These are phyloP conservation scores for Teleiodes luculella DNA, from an alignment of 2,888 invertebrate species.

Conservation along the genomic window DNA sequence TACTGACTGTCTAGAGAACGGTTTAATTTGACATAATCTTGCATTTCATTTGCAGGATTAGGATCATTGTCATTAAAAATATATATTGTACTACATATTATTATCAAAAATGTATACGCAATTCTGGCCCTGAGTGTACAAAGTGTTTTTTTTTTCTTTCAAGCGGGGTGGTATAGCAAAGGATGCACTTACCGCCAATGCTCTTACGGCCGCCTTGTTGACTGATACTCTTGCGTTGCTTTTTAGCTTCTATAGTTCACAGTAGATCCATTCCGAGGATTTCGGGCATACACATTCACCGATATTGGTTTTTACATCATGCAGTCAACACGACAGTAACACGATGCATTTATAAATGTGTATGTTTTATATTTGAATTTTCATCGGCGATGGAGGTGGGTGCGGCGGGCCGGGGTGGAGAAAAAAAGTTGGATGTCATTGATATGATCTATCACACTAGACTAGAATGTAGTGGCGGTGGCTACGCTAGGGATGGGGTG, in stretches of 20 bases:
- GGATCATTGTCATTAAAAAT: too few relatives aligned
- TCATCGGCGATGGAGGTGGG: constrained; percentile 70
- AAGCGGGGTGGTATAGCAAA: constrained; percentile 42
- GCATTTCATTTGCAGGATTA: too few relatives aligned
- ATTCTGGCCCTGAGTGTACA: constrained; percentile 56
- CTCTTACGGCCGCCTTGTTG: constrained; percentile 81
- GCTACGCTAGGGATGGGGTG: constrained; percentile 50
- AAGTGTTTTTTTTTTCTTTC: constrained; percentile 38
- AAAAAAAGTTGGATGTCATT: constrained; percentile 76
- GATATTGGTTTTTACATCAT: constrained; percentile 71
- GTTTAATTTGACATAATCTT: too few relatives aligned
- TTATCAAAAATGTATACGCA: constrained; percentile 17
- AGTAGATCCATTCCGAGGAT: constrained; percentile 41
- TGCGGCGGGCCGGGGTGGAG: constrained; percentile 75
- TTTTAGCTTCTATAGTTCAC: constrained; percentile 91
- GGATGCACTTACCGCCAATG: constrained; percentile 86
- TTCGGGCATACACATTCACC: constrained; percentile 70
- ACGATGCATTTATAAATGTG: constrained; percentile 72
- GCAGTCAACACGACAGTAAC: constrained; percentile 75
- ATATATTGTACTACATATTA: not conserved
- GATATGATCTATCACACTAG: constrained; percentile 73
- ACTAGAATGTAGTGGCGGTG: constrained; percentile 61
- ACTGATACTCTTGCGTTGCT: constrained; percentile 84
- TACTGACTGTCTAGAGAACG: too few relatives aligned
- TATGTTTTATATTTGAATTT: constrained; percentile 53